Percentiles rank a stretch among this genome's conserved stretches.
Evolutionary conservation across 2,113 vertebrate species (phyloP).

Genomic region (Carlito syrichta): DNA sequence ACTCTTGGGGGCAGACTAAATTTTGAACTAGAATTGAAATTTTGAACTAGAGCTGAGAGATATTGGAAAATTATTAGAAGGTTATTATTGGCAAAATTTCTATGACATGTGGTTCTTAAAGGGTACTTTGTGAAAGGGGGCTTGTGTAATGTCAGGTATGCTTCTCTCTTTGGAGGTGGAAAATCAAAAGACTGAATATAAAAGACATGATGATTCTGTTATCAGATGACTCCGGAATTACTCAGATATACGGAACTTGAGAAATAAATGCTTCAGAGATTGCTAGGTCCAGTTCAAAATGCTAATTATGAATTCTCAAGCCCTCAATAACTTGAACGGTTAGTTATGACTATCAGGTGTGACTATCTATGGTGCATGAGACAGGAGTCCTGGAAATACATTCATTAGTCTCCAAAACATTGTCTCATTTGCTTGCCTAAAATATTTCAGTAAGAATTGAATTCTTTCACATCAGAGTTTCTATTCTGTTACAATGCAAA

Average conservation of each 20-base stretch:
- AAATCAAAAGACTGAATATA: neutral
- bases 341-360: neutral
- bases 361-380: neutral
- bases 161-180: neutral
- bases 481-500: neutral
- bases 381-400: neutral
- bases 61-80: neutral
- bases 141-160: neutral
- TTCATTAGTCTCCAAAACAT: neutral
- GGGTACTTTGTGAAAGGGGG: neutral
- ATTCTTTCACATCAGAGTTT: neutral
- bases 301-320: neutral
- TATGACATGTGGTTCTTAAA: neutral
- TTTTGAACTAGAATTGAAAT: neutral
- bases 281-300: neutral
- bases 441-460: neutral
- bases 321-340: neutral
- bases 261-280: neutral
- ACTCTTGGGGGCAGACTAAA: neutral
- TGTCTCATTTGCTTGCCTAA: neutral
- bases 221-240: neutral
- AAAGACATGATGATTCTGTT: neutral
- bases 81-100: neutral
- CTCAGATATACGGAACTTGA: neutral
- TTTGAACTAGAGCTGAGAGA: neutral